A percentile compares a stretch with the other conserved stretches of the same genome.
Evolutionary conservation across 2,888 invertebrate genomes (phyloP).

Genomic region (Meta bourneti): DNA sequence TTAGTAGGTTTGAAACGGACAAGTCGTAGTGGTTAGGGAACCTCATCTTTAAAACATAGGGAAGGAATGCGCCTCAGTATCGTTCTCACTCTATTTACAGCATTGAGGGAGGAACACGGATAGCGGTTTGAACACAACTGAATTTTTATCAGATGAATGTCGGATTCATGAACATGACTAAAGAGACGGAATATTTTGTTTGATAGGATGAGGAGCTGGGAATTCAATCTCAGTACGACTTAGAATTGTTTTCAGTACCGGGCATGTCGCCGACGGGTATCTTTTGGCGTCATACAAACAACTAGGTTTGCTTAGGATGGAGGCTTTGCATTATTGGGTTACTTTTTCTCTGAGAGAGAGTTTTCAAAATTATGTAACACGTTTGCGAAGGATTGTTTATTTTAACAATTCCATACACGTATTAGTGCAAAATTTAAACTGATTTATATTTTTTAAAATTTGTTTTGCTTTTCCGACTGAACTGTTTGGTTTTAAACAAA

Average conservation of each 20-base stretch:
- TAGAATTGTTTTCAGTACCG: neutral
- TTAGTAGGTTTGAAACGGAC: conserved; percentile 65
- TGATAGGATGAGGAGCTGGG: conserved; percentile 14
- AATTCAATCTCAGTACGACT: conserved; percentile 32
- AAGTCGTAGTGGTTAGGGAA: conserved; percentile 50
- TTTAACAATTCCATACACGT: no score
- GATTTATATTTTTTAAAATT: no score
- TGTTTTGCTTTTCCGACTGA: no score
- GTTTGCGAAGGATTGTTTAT: no score
- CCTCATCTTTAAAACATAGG: conserved; percentile 67
- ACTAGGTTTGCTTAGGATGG: no score
- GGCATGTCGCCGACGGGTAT: neutral
- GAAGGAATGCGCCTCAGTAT: neutral
- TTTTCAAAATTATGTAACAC: no score
- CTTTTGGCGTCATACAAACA: conserved; percentile 12
- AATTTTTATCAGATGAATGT: conserved; percentile 47
- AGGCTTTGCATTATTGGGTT: no score
- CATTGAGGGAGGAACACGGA: conserved; percentile 2
- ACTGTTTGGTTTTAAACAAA: no score
- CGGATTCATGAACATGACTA: conserved; percentile 38
- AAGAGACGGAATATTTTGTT: conserved; percentile 39
- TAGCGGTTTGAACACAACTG: conserved; percentile 35
- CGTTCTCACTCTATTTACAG: neutral
- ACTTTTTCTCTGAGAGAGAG: no score
- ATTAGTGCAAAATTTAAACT: no score